These are phyloP conservation scores for Himalopsyche anomala DNA, from an alignment of 2,888 invertebrate species.

Conservation along the genomic window DNA sequence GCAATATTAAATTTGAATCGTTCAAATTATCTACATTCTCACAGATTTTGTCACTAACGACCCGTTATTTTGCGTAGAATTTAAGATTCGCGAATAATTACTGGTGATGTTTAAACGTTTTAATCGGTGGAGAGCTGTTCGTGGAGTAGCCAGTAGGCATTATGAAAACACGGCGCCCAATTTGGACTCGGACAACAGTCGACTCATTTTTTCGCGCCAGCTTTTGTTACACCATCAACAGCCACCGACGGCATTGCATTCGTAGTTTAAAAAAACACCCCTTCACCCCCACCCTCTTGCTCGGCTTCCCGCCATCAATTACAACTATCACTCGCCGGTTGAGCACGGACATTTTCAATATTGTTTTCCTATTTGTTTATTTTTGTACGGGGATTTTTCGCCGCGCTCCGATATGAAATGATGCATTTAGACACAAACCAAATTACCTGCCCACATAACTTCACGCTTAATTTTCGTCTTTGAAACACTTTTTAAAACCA, in stretches of 20 bases:
- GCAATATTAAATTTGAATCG: too few species aligned
- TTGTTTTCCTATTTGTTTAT: slow-evolving; percentile 62
- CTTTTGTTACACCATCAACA: slow-evolving; percentile 27
- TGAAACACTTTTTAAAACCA: too few species aligned
- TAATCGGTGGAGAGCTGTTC: not conserved
- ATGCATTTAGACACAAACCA: not conserved
- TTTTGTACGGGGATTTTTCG: slow-evolving; percentile 48
- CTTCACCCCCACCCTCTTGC: not conserved
- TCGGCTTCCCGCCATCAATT: slow-evolving; percentile 55
- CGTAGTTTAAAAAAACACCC: not conserved
- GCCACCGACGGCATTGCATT: not conserved
- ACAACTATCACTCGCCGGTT: slow-evolving; percentile 59
- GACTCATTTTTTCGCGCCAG: slow-evolving; percentile 7
- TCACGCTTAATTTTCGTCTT: not conserved
- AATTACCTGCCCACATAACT: slow-evolving; percentile 14
- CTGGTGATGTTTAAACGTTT: not conserved
- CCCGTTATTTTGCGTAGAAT: too few species aligned
- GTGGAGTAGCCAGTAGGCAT: not conserved
- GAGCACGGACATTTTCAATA: slow-evolving; percentile 59
- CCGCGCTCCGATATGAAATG: slow-evolving; percentile 39
- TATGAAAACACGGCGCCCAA: not conserved
- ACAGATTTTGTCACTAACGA: too few species aligned
- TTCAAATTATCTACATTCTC: too few species aligned
- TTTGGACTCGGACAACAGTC: not conserved
- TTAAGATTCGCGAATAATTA: too few species aligned